A percentile compares a stretch with the other conserved stretches of the same genome.
These are phyloP conservation scores for Cantharis nigra DNA, from an alignment of 2,888 invertebrate genomes.

Conservation along the genomic window DNA sequence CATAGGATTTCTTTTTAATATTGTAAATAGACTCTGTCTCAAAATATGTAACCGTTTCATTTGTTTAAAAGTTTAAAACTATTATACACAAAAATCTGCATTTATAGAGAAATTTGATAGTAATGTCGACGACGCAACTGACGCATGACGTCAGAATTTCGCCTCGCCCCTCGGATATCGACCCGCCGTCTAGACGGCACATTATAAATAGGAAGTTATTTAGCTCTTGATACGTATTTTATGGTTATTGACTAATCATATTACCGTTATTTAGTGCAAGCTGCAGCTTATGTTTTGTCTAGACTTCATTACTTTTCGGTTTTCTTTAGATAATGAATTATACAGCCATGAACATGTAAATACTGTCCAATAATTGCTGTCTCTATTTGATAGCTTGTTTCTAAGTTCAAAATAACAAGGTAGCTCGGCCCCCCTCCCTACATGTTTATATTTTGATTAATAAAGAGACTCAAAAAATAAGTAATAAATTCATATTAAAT, in stretches of 20 bases:
- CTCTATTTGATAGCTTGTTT: background rate
- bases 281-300: slow-evolving; percentile 34
- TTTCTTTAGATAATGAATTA: slow-evolving; percentile 14
- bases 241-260: slow-evolving; percentile 48
- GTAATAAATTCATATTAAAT: no score
- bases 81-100: background rate
- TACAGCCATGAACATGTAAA: background rate
- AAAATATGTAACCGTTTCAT: background rate
- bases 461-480: no score
- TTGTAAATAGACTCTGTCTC: background rate
- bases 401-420: background rate
- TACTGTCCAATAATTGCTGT: background rate
- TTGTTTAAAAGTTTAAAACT: background rate
- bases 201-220: slow-evolving; percentile 51
- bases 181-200: slow-evolving; percentile 46
- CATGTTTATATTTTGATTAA: no score
- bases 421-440: background rate
- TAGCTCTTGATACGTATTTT: slow-evolving; percentile 44
- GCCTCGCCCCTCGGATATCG: slow-evolving; percentile 35
- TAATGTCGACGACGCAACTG: slow-evolving; percentile 15
- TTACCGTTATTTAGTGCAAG: slow-evolving; percentile 33
- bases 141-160: slow-evolving; percentile 20
- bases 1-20: background rate
- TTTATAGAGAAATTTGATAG: slow-evolving; percentile 2
- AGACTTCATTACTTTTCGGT: slow-evolving; percentile 14